Evolutionary conservation across 1,140 invertebrate genomes (phyloP).

Genomic region (Penaeus japonicus): DNA sequence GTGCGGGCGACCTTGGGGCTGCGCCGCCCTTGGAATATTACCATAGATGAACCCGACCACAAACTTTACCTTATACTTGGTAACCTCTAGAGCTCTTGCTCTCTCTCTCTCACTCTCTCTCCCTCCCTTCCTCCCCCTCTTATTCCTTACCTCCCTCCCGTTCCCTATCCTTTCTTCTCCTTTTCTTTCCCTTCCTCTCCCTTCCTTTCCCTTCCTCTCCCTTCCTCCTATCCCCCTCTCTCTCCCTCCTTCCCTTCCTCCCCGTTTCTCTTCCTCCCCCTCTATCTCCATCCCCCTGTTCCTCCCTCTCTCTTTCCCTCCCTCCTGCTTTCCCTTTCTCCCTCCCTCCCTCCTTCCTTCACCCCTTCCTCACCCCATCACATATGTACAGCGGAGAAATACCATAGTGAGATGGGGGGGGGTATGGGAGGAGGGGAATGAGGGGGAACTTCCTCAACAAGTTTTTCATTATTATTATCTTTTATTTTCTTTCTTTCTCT

Average conservation of each 20-base stretch:
- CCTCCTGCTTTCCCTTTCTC: not conserved
- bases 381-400: no score
- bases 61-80: not conserved
- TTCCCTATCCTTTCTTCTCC: not conserved
- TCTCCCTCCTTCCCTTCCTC: not conserved
- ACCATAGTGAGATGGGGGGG: no score
- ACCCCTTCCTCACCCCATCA: no score
- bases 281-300: not conserved
- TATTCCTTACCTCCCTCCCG: no score
- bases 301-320: constrained; percentile 17
- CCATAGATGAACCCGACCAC: not conserved
- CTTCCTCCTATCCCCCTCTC: not conserved
- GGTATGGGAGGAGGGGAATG: no score
- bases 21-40: not conserved
- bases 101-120: not conserved
- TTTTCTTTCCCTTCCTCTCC: not conserved
- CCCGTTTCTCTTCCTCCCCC: not conserved
- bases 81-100: not conserved
- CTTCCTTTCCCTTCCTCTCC: not conserved
- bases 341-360: not conserved
- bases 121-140: not conserved
- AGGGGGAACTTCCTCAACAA: no score
- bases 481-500: not conserved
- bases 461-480: no score
- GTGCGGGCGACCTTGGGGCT: no score